Percentiles rank a stretch among this genome's conserved stretches.
phyloP scores from a whole-genome alignment of 2,888 invertebrate species.

The Mythimna loreyi region DNA sequence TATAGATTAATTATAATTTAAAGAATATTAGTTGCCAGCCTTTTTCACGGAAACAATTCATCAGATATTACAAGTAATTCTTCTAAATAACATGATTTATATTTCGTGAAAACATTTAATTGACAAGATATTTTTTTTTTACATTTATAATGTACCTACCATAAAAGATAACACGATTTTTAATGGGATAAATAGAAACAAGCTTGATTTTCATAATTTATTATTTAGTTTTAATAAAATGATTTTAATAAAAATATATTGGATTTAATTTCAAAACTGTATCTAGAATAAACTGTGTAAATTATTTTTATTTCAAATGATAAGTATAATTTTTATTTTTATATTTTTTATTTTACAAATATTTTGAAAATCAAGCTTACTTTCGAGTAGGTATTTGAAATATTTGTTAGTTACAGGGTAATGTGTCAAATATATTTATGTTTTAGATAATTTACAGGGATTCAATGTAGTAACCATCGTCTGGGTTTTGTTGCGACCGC shows the following conservation, averaged over 20 bases:
- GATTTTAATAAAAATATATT: not conserved
- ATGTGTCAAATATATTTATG: constrained; percentile 52
- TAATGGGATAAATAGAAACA: constrained; percentile 50
- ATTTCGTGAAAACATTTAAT: constrained; percentile 65
- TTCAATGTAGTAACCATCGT: constrained; percentile 81
- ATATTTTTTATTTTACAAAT: not conserved
- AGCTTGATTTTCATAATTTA: constrained; percentile 55
- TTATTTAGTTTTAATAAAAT: too few species aligned
- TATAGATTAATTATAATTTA: constrained; percentile 35
- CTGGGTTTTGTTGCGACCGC: constrained; percentile 80
- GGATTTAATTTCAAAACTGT: not conserved
- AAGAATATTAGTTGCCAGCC: constrained; percentile 69
- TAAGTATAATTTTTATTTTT: too few species aligned
- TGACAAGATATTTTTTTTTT: constrained; percentile 68
- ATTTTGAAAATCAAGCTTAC: constrained; percentile 59
- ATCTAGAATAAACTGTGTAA: not conserved
- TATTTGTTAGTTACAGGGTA: constrained; percentile 51
- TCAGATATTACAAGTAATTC: constrained; percentile 19
- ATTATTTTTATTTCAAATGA: not conserved
- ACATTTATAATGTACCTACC: constrained; percentile 57
- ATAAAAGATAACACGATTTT: constrained; percentile 55
- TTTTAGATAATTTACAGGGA: constrained; percentile 75
- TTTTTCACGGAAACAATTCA: constrained; percentile 64
- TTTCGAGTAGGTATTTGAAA: constrained; percentile 47
- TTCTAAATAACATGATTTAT: constrained; percentile 46